Evolutionary conservation across 2,888 invertebrate genomes (phyloP).

Genomic region (Halictus quadricinctus): DNA sequence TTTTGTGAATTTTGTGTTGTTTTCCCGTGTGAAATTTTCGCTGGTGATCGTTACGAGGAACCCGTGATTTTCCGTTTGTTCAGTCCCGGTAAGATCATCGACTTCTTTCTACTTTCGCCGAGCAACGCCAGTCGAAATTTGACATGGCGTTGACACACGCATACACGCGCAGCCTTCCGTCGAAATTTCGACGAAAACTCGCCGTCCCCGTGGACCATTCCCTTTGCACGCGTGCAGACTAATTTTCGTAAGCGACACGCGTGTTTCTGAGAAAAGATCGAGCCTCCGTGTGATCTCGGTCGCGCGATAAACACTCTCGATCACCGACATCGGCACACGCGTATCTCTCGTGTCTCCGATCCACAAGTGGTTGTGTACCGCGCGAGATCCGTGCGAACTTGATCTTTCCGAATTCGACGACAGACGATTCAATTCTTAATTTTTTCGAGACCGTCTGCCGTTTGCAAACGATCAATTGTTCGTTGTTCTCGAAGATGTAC

Average conservation of each 20-base stretch:
- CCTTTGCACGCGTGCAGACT: neutral
- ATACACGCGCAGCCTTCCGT: conserved; percentile 53
- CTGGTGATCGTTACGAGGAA: conserved; percentile 34
- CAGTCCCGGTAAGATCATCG: conserved; percentile 68
- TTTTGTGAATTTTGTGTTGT: conserved; percentile 65
- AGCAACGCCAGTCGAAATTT: conserved; percentile 63
- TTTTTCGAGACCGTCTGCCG: neutral
- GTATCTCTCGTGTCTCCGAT: conserved; percentile 58
- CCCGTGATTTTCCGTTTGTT: conserved; percentile 44
- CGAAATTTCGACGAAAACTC: conserved; percentile 48
- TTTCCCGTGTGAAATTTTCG: conserved; percentile 57
- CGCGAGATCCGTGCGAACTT: conserved; percentile 38
- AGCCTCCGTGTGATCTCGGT: neutral
- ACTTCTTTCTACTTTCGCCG: conserved; percentile 67
- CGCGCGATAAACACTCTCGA: conserved; percentile 16
- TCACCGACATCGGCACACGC: conserved; percentile 41
- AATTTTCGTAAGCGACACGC: neutral
- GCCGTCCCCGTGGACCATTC: neutral
- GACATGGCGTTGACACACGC: conserved; percentile 74
- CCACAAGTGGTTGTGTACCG: conserved; percentile 78
- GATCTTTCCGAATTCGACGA: conserved; percentile 40
- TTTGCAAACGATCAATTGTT: neutral
- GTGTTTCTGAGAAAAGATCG: neutral
- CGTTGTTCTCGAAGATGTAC: neutral
- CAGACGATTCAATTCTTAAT: neutral